Evolutionary conservation across 1,140 invertebrate genomes (phyloP), one percentile per base, ranked within the genome.

Genomic region (Laupala kohalensis): DNA sequence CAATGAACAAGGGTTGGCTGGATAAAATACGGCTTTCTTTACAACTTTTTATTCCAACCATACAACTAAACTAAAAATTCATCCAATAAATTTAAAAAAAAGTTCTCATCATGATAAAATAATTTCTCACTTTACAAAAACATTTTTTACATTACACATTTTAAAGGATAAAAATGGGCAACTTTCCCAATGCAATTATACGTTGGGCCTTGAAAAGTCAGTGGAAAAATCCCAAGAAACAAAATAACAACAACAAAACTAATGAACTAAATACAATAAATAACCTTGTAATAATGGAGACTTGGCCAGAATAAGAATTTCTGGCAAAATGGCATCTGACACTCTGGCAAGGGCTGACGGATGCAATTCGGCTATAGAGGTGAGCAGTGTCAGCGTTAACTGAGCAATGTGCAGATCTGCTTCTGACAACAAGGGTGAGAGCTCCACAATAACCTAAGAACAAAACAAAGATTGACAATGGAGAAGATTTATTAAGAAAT

Each of bases 391-490:
- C 65, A 95, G 84, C 53, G 90, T 92, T 75, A 95, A 88, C 82
- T 98, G 95, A 62, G 96, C 95, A 76, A 98, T 95, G 82, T 98
- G 95, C 37, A 99, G 83, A 83, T 99, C 97, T 67, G 92, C 87
- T 80, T 99, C 97, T 76, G 89, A 94, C 69, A 99, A 86, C 25
- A 99, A 82, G 62, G 94, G 89, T 62, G 95, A 93, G 75, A 98
- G 82, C 81, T 97, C 95, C 23, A 87, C 84, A 74, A 95, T 86
- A 28, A 92, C 87, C 79, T 83, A 27, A 75, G 72, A 70, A 66
- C 63, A 69, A 23, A 26, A 30, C 25, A 72, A 73, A 25, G 23
- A 72, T 25, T 30, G n/a, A n/a, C n/a, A n/a, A n/a, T n/a, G n/a
- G n/a, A n/a, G n/a, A n/a, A n/a, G n/a, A n/a, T n/a, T n/a, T n/a